Base-by-base conservation (phyloP, 2,888 invertebrate species). In the Temnothorax ravouxi region DNA sequence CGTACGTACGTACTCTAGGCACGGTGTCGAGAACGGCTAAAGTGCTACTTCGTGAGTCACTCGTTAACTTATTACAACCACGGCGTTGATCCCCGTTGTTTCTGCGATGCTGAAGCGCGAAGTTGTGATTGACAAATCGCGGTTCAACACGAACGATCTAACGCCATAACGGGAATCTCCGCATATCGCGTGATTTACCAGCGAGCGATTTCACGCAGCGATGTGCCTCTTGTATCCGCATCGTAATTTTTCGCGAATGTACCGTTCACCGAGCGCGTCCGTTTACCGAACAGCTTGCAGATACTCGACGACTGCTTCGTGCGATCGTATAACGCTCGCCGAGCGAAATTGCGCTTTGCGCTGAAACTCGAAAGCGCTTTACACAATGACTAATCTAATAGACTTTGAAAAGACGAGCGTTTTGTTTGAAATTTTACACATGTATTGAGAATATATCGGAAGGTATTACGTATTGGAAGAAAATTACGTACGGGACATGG, bases 31-130 rank as follows among this genome's bases (percentile, higher is more conserved):
- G 80, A 67, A 66, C 50, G 67, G 18, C 66, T 62, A 80, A 80
- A 84, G 61, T 64, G 83, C 50, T 71, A 76, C 61, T 76, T 61
- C 47, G 84, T 79, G 85, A 84, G 71, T 87, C 84, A 84, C 75
- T 80, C 47, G 72, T 75, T 62, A 81, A 67, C 72, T 84, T 82
- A 75, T 86, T 85, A 75, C 67, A 41, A 66, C 6, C 34, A 44
- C 75, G 50, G 44, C 38, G 50, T 67, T 67, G 67, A 56, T 84
- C 77, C 84, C 74, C 52, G 67, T 71, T 52, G 69, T 80, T 69
- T 67, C 52, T 83, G 67, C 64, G 38, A 69, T 59, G 62, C 44
- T 72, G 62, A 59, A 62, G 52, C 34, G 62, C 52, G 61, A 41
- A 38, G 29, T 83, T 59, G 59, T 72, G 83, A 84, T 77, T 74